Evolutionary conservation across 2,113 vertebrate species (phyloP).

Genomic region (Phalacrocorax pelagicus): DNA sequence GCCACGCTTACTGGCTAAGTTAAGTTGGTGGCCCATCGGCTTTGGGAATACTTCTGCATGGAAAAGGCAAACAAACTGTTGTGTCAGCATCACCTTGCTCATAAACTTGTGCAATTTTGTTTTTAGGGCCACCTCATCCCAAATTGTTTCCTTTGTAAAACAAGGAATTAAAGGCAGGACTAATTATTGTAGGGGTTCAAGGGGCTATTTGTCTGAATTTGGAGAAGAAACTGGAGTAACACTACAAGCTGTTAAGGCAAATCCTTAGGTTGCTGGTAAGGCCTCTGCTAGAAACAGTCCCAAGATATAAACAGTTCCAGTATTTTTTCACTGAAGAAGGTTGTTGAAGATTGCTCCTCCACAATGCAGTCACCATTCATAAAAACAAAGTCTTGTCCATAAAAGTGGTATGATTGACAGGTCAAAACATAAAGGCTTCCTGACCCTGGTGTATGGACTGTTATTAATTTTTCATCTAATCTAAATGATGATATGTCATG

Average conservation of each 20-base stretch:
- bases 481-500: constrained; percentile 16
- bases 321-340: not conserved
- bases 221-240: not conserved
- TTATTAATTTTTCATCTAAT: constrained; percentile 57
- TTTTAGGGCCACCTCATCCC: not conserved
- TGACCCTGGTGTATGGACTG: not conserved
- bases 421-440: constrained; percentile 33
- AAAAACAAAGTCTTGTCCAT: not conserved
- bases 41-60: not conserved
- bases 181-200: not conserved
- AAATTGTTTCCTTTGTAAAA: not conserved
- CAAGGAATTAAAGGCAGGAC: not conserved
- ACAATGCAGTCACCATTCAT: not conserved
- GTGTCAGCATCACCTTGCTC: not conserved
- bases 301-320: not conserved
- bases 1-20: not conserved
- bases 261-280: not conserved
- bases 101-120: not conserved
- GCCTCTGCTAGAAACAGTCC: not conserved
- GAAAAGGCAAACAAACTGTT: not conserved
- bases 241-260: not conserved
- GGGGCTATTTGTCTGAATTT: not conserved
- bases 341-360: not conserved
- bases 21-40: not conserved
- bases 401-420: not conserved